Base-by-base conservation (phyloP, 2,113 vertebrate species). In the Pogonocichla stellata region DNA sequence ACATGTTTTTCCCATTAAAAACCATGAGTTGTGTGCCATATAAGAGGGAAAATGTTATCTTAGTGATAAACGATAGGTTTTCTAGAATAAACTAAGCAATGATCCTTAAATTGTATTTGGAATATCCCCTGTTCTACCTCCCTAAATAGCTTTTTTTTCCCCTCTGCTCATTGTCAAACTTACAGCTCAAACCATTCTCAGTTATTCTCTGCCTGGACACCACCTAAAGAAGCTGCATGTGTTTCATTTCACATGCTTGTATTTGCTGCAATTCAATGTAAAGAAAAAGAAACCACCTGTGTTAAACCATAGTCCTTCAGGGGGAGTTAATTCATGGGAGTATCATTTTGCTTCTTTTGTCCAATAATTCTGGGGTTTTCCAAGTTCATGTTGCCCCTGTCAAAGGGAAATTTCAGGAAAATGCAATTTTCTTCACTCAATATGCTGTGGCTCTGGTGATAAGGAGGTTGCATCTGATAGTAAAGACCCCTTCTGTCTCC, bases 271-370 rank as follows among this genome's bases (percentile, higher is more conserved):
- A 22, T 20, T 43, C 40, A 77, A 58, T 16, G 54, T 5, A 18
- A 1, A 61, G 22, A 16, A 60, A 25, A 81, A 71, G 5, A 67
- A 18, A 19, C 1, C 5, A 28, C 1, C 1, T 0, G 0, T 66
- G 45, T 58, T 26, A 38, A 81, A 53, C 19, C 3, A n/a, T 62
- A 60, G 7, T 56, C 10, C 13, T 56, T 79, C 43, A n/a, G 22
- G 19, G 79, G 57, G 19, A 82, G 57, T n/a, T 56, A 43, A 61
- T 75, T 71, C 2, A 38, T 10, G 19, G 12, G 8, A 79, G 5
- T 40, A 5, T 48, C 4, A 15, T 73, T 15, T 14, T 11, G 2
- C 14, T 31, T n/a, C 33, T 53, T 64, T 9, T 71, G 6, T 9
- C 29, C 25, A 25, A n/a, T 29, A 43, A 51, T 62, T 71, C 43